Base-by-base conservation (phyloP, 1,140 invertebrate species). In the Heliconius hermathena region DNA sequence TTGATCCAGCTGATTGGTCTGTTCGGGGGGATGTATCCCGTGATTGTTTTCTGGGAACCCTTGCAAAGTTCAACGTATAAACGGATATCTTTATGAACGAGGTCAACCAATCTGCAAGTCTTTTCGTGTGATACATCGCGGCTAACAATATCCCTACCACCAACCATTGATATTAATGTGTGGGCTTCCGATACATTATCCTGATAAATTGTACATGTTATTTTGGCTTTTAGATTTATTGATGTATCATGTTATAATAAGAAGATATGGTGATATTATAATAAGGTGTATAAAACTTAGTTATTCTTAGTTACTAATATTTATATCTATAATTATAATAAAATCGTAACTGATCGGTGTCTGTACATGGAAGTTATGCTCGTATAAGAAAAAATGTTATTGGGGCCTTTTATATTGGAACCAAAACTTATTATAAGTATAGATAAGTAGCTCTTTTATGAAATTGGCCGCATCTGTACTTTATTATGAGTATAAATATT, bases 21-120 rank as follows among this genome's bases (percentile, higher is more conserved):
- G 82, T 87, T 89, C 82, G 76, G 79, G 85, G 85, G 86, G 86
- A 85, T 88, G 85, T 85, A 87, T 86, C 86, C 84, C 85, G 83
- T 91, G 90, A 93, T 93, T 92, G 90, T 93, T 91, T 91, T 88
- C 81, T 79, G 79, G 85, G 88, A 88, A 90, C 88, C 91, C 89
- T 88, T 90, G 81, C 83, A 77, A 84, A 83, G 72, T 70, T 74
- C 79, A 38, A 74, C 78, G 82, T 77, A 89, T 85, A 88, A 88
- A 82, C 81, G 82, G 81, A 84, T 83, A 81, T 81, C 81, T 79
- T 72, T 74, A 81, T 78, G 73, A 70, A 82, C 83, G 70, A 82
- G 78, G 73, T 71, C 74, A 73, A 73, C 54, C 72, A 71, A 82
- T 82, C 80, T 80, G 8, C 18, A 60, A 76, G 73, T 38, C 46